Evolutionary conservation across 2,888 invertebrate species (phyloP).

Genomic region (Rhaphigaster nebulosa): DNA sequence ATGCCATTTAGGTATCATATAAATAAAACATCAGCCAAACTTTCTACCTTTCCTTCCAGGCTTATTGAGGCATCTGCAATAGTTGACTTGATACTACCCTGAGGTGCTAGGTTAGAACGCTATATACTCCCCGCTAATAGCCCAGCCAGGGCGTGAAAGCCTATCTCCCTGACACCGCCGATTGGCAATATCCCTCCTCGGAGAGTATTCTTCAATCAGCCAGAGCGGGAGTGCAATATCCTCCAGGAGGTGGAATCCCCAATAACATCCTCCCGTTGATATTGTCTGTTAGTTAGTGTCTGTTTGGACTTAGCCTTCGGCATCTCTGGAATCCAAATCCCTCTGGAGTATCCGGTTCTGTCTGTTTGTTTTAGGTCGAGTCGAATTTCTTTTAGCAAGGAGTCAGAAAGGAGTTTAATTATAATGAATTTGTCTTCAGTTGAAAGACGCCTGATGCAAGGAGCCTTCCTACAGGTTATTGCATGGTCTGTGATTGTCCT

Average conservation of each 20-base stretch:
- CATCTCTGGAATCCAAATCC: neutral
- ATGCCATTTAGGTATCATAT: too few relatives aligned
- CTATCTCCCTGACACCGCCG: neutral
- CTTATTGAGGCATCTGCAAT: neutral
- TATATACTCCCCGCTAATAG: neutral
- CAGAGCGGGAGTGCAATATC: constrained; percentile 17
- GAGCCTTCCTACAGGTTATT: neutral
- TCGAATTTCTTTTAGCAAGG: neutral
- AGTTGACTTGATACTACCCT: neutral
- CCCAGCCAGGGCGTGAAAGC: neutral
- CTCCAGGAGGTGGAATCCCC: constrained; percentile 20
- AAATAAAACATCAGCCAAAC: too few relatives aligned
- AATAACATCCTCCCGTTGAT: constrained; percentile 19
- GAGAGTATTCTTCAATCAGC: constrained; percentile 13
- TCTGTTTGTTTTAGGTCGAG: neutral
- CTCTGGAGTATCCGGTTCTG: neutral
- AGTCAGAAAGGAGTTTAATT: neutral
- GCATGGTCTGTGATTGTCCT: too few relatives aligned
- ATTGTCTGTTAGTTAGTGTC: constrained; percentile 41
- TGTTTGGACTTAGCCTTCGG: neutral
- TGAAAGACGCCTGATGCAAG: neutral
- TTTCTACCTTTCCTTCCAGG: too few relatives aligned
- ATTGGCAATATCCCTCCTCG: constrained; percentile 29
- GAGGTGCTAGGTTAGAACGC: neutral
- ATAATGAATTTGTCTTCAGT: neutral